Evolutionary conservation across 1,140 invertebrate species (phyloP).

Genomic region (Macrotrachela quadricornifera): DNA sequence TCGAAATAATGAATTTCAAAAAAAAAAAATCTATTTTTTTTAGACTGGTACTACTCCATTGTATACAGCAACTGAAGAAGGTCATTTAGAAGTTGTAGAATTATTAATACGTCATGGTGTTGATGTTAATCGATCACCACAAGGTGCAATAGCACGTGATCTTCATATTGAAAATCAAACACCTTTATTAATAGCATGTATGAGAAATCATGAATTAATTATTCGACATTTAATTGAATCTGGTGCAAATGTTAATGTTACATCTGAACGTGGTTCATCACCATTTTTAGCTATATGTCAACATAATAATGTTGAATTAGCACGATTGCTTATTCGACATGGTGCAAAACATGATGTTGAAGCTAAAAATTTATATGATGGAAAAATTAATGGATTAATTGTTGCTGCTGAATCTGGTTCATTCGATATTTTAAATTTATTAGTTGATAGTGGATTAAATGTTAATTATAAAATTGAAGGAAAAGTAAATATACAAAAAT

Average conservation of each 20-base stretch:
- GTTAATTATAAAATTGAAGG: constrained; percentile 9
- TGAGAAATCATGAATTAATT: constrained; percentile 6
- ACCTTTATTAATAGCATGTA: constrained; percentile 7
- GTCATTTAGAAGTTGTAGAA: constrained; percentile 43
- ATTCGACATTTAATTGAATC: constrained; percentile 1
- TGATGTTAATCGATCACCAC: too few relatives aligned
- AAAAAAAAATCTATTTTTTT: background rate
- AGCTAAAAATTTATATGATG: constrained; percentile 8
- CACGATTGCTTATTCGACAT: background rate
- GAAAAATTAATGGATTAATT: constrained; percentile 9
- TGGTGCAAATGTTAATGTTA: constrained; percentile 5
- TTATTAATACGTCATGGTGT: too few relatives aligned
- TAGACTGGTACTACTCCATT: constrained; percentile 42
- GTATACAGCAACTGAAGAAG: constrained; percentile 63
- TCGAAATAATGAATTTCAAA: too few relatives aligned
- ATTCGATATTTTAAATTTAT: constrained; percentile 3
- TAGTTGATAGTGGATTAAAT: constrained; percentile 3
- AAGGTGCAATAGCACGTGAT: too few relatives aligned
- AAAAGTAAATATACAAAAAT: background rate
- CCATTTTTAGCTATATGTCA: constrained; percentile 7
- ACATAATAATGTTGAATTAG: constrained; percentile 5
- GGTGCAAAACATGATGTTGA: background rate
- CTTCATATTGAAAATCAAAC: background rate
- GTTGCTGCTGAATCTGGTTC: constrained; percentile 8
- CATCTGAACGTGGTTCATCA: constrained; percentile 4